phyloP scores from a whole-genome alignment of 2,888 invertebrate genomes.

The Idaea aversata region DNA sequence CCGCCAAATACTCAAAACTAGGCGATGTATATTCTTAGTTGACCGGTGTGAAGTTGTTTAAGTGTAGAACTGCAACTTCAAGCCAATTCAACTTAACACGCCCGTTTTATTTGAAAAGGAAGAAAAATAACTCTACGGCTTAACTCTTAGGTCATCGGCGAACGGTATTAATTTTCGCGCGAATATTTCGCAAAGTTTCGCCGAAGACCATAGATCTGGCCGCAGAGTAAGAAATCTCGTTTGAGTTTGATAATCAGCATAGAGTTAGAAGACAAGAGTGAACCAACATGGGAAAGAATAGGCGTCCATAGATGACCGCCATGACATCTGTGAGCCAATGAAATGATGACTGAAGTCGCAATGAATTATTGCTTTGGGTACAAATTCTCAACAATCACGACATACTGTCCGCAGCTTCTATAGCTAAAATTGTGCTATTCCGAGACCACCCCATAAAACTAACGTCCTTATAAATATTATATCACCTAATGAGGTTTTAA shows the following conservation, averaged over 20 bases:
- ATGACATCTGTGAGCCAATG: not conserved
- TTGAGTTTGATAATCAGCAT: not conserved
- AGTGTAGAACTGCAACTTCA: not conserved
- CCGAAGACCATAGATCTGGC: not conserved
- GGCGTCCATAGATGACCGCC: not conserved
- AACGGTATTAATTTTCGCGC: too few relatives aligned
- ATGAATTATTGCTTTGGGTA: not conserved
- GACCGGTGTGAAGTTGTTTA: not conserved
- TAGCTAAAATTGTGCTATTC: slow-evolving; percentile 75
- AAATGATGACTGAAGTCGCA: not conserved
- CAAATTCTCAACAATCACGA: slow-evolving; percentile 37
- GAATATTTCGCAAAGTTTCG: not conserved
- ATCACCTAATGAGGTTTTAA: slow-evolving; percentile 78
- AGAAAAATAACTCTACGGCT: not conserved
- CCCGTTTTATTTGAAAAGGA: not conserved
- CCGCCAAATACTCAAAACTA: too few relatives aligned
- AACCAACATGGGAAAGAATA: not conserved
- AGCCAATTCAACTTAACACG: not conserved
- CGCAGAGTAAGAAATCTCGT: not conserved
- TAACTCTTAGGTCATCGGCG: too few relatives aligned
- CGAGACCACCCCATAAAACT: slow-evolving; percentile 55
- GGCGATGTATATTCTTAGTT: not conserved
- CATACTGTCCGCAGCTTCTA: slow-evolving; percentile 53
- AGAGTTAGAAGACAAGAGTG: not conserved
- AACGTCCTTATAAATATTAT: slow-evolving; percentile 57